Percentiles rank a stretch among this genome's conserved stretches.
Conservation (phyloP, 2,888 invertebrate species). For the Rhimphoctona megacephalus region DNA sequence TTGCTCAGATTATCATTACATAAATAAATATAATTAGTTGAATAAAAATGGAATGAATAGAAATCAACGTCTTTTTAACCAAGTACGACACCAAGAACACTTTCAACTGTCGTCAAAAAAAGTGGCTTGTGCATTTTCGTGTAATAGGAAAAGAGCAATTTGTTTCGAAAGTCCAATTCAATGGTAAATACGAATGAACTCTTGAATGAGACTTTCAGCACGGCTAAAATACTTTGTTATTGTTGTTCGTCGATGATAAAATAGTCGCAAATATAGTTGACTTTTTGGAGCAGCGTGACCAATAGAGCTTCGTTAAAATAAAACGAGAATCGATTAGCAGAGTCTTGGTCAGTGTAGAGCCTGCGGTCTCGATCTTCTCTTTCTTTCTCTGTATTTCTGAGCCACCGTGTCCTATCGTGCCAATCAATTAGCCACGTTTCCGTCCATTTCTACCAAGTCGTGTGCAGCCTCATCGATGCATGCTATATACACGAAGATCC, state of each 20-base stretch:
- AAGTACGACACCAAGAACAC: too few relatives aligned
- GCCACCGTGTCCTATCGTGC: slow-evolving; percentile 65
- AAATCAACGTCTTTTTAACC: too few relatives aligned
- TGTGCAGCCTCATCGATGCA: slow-evolving; percentile 50
- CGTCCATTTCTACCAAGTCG: slow-evolving; percentile 63
- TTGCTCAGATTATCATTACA: too few relatives aligned
- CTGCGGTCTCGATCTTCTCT: slow-evolving; percentile 43
- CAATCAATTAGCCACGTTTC: slow-evolving; percentile 69
- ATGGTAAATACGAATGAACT: too few relatives aligned
- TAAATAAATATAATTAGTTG: too few relatives aligned
- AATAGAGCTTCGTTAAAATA: slow-evolving; percentile 64
- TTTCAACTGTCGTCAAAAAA: neutral
- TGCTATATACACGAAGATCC: slow-evolving; percentile 14
- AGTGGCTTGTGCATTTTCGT: neutral
- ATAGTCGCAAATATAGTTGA: slow-evolving; percentile 49
- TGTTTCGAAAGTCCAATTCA: too few relatives aligned
- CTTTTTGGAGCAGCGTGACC: slow-evolving; percentile 46
- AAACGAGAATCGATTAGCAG: slow-evolving; percentile 66
- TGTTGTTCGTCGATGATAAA: slow-evolving; percentile 37
- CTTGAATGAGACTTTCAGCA: too few relatives aligned
- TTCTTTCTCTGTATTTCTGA: slow-evolving; percentile 30
- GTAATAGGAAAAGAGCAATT: too few relatives aligned
- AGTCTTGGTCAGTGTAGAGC: slow-evolving; percentile 50
- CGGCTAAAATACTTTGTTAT: neutral
- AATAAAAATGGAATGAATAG: neutral